These are phyloP conservation scores for Austrolebias charrua DNA, from an alignment of 2,797 vertebrate species.

Conservation along the genomic window DNA sequence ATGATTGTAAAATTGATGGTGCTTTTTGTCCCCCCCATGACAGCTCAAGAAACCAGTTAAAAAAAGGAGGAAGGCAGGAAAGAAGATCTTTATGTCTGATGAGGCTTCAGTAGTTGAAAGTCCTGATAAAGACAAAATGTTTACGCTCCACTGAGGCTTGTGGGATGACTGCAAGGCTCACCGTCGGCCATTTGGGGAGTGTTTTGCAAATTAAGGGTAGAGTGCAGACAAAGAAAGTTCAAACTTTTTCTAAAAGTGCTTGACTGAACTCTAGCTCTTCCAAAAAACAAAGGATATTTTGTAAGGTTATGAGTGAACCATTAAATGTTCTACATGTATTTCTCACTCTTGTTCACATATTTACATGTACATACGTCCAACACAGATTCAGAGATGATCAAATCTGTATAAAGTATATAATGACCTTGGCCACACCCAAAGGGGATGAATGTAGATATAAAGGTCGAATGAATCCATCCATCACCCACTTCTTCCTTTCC, in stretches of 20 bases:
- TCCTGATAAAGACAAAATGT: conserved; percentile 42
- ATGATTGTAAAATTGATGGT: neutral
- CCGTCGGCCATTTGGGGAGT: conserved; percentile 23
- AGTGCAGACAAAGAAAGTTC: conserved; percentile 14
- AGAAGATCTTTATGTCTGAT: conserved; percentile 31
- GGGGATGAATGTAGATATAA: too few relatives aligned
- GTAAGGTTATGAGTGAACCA: too few relatives aligned
- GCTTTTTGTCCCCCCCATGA: conserved; percentile 17
- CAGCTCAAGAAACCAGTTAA: conserved; percentile 18
- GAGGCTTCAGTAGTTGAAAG: conserved; percentile 65
- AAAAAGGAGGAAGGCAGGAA: neutral
- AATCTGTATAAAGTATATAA: too few relatives aligned
- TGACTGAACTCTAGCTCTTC: neutral
- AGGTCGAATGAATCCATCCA: too few relatives aligned
- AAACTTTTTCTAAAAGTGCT: neutral
- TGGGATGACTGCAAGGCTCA: conserved; percentile 47
- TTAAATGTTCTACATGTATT: neutral
- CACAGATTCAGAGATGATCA: too few relatives aligned
- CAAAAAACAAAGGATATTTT: neutral
- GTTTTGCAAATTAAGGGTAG: conserved; percentile 32
- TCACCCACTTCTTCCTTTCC: too few relatives aligned
- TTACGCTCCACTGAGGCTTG: conserved; percentile 32
- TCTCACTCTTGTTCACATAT: neutral
- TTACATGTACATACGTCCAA: too few relatives aligned
- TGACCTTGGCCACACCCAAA: too few relatives aligned